These are phyloP conservation scores for Clytia hemisphaerica DNA, from an alignment of 30 jellyfish, hydroid and myxozoan species.

Conservation along the genomic window DNA sequence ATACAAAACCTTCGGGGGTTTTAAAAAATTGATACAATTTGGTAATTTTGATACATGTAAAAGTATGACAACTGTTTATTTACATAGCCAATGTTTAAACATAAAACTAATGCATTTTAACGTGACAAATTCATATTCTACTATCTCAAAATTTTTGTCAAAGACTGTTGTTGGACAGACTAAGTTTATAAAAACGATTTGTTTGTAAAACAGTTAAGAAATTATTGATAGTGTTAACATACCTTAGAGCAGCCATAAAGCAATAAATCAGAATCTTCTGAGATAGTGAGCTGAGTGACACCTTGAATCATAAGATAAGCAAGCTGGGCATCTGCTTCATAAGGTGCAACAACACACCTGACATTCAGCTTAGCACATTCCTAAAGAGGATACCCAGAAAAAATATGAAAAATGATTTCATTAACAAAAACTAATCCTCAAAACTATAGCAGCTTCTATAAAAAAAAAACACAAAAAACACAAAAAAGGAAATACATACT, in stretches of 20 bases:
- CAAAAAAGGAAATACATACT: conserved; percentile 23
- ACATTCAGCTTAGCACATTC: conserved; percentile 78
- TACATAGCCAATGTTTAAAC: too few species aligned
- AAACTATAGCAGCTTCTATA: neutral
- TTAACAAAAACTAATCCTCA: neutral
- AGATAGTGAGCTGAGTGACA: conserved; percentile 64
- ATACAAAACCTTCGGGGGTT: conserved; percentile 79
- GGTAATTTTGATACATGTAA: too few species aligned
- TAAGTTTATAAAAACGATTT: too few species aligned
- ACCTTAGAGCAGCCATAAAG: conserved; percentile 92
- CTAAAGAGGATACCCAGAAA: conserved; percentile 19
- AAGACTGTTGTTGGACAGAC: too few species aligned
- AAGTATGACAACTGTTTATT: neutral
- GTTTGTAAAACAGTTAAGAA: too few species aligned
- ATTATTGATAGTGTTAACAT: neutral
- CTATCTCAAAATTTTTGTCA: too few species aligned
- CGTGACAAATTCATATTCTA: too few species aligned
- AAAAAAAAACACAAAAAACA: neutral
- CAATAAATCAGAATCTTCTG: conserved; percentile 97
- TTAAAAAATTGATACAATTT: too few species aligned
- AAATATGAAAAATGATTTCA: neutral
- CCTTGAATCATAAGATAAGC: conserved; percentile 89
- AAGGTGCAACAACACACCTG: conserved; percentile 95
- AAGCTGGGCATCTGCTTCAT: conserved; percentile 99
- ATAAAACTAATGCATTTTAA: too few species aligned